Percentiles rank a stretch among this genome's conserved stretches.
phyloP scores from a whole-genome alignment of 2,888 invertebrate genomes.

The Brenthis hecate region DNA sequence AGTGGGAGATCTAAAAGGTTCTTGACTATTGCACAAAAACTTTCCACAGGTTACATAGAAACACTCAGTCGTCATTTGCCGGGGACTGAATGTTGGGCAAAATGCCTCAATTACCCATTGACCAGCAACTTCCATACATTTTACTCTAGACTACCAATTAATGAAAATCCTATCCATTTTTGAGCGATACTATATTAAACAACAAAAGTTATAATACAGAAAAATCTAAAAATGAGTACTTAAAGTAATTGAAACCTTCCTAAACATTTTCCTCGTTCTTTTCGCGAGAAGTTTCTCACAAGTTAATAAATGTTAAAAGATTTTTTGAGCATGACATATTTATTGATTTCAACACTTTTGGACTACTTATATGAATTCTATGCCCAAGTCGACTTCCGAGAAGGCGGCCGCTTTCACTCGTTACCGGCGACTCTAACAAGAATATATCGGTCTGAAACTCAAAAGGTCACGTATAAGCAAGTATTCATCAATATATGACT shows the following conservation, averaged over 20 bases:
- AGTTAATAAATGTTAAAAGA: background rate
- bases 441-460: constrained; percentile 48
- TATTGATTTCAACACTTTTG: constrained; percentile 17
- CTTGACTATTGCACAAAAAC: no score
- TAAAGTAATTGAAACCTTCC: background rate
- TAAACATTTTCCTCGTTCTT: background rate
- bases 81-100: no score
- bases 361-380: constrained; percentile 30
- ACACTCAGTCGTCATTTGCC: no score
- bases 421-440: constrained; percentile 48
- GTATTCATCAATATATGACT: constrained; percentile 13
- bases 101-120: no score
- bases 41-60: no score
- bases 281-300: constrained; percentile 5
- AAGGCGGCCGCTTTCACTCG: constrained; percentile 53
- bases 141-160: no score
- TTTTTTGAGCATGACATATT: constrained; percentile 5
- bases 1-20: no score
- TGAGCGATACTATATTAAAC: no score
- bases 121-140: no score
- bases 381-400: constrained; percentile 42
- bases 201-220: background rate
- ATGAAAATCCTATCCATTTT: no score
- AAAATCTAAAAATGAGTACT: background rate
- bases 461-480: constrained; percentile 33